Conservation (phyloP, 1,140 invertebrate genomes). For the Drosophila tani region DNA sequence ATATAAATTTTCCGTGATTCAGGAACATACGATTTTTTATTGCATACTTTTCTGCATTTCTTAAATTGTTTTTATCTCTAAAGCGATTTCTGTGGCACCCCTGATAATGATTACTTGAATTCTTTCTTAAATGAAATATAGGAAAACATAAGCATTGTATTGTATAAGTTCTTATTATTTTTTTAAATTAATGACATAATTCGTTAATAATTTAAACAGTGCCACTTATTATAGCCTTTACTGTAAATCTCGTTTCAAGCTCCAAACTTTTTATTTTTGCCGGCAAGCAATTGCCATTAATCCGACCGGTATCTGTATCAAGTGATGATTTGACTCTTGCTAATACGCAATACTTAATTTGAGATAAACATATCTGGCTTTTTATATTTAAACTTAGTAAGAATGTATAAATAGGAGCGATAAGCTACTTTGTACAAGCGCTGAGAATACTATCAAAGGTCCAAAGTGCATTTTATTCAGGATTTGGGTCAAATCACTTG, state of each 20-base stretch:
- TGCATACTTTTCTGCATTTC: too few species aligned
- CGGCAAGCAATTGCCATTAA: constrained; percentile 1
- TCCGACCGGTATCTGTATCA: constrained; percentile 20
- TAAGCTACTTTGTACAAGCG: neutral
- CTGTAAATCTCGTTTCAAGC: constrained; percentile 40
- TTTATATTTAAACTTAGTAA: neutral
- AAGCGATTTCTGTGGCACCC: too few species aligned
- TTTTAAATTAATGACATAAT: neutral
- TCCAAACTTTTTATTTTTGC: constrained; percentile 18
- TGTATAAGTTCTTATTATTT: neutral
- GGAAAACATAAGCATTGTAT: neutral
- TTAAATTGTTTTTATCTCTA: too few species aligned
- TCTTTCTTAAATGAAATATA: too few species aligned
- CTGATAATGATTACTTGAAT: too few species aligned
- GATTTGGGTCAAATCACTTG: constrained; percentile 11
- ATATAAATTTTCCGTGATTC: neutral
- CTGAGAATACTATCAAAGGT: neutral
- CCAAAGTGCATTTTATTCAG: neutral
- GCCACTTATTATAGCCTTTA: constrained; percentile 3
- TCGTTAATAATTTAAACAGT: too few species aligned
- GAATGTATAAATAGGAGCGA: neutral
- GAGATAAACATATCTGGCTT: neutral
- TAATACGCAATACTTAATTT: constrained; percentile 8
- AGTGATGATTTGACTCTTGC: neutral
- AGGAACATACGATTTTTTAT: too few species aligned